Evolutionary conservation across 1,140 invertebrate species (phyloP), one percentile per base, ranked within the genome.

Genomic region (Trypoxylus dichotomus): DNA sequence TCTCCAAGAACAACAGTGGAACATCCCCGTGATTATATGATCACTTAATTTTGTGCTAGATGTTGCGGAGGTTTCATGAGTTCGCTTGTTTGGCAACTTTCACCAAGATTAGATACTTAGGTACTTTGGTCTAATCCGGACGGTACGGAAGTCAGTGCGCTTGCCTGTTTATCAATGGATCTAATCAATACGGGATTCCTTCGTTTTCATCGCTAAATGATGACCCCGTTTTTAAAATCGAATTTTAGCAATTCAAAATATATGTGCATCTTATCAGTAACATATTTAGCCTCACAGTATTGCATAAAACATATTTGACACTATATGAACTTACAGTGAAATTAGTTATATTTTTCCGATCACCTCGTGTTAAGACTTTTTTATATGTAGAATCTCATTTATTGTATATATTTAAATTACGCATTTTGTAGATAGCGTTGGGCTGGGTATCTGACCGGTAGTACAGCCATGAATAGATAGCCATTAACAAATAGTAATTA

Each of bases 131-230:
- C 24, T 68, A 24, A 25, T 13, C 21, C 7, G 15, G 21, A 25
- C 27, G 24, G 2, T 29, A 27, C 60, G 60, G 60, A 68, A 68
- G 60, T 68, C 60, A 68, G 2, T 68, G 60, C 60, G 60, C 60
- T 68, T 68, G 60, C 21, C 60, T 68, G 60, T 68, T 68, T 68
- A 68, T 68, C 60, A 68, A 68, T 24, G 60, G 60, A 68, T 68
- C 60, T 6, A 68, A 68, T 68, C 60, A 24, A 68, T 68, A 68
- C 24, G 19, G 8, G 60, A 68, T 68, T 68, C 60, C 10, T 29
- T 68, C 24, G 21, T 19, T 68, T 27, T 68, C 24, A 68, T 68
- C 24, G 60, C 24, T 24, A 68, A 68, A 24, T 27, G 60, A 6
- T 24, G 60, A 68, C 60, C 60, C 27, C 60, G 5, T 68, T 68